Conservation (phyloP, 2,113 vertebrate species). For the Larimichthys crocea region DNA sequence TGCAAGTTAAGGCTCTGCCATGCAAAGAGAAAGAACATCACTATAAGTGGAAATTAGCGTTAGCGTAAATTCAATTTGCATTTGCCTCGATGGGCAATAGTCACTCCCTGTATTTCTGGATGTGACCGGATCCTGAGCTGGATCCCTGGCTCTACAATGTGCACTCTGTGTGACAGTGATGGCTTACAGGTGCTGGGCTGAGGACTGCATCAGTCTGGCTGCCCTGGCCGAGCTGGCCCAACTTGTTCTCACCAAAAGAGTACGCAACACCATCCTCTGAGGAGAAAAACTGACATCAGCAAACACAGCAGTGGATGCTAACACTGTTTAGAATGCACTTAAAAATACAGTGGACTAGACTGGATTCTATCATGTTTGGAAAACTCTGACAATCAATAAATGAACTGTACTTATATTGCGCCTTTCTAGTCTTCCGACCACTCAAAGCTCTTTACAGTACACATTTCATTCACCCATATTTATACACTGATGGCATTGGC, state of each 20-base stretch:
- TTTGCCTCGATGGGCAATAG: no score
- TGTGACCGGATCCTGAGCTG: no score
- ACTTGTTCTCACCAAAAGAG: conserved; percentile 97
- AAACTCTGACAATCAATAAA: background rate
- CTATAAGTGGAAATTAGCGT: no score
- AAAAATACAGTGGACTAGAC: background rate
- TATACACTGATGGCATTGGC: no score
- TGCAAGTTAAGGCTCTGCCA: no score
- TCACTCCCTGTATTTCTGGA: no score
- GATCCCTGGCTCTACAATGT: background rate
- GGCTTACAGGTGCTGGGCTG: conserved; percentile 89
- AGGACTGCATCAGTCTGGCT: conserved; percentile 96
- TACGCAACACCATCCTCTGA: conserved; percentile 90
- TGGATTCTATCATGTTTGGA: background rate
- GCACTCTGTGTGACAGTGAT: background rate
- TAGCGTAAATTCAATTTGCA: no score
- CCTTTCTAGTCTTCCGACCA: no score
- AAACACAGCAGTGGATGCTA: background rate
- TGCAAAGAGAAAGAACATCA: no score
- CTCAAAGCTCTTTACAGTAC: no score
- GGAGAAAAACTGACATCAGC: conserved; percentile 15
- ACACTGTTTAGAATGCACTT: background rate
- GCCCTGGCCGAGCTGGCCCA: conserved; percentile 95
- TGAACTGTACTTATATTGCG: no score
- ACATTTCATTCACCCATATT: no score